Base-by-base conservation (phyloP, 2,888 invertebrate genomes). In the Cacoxenus indagator region DNA sequence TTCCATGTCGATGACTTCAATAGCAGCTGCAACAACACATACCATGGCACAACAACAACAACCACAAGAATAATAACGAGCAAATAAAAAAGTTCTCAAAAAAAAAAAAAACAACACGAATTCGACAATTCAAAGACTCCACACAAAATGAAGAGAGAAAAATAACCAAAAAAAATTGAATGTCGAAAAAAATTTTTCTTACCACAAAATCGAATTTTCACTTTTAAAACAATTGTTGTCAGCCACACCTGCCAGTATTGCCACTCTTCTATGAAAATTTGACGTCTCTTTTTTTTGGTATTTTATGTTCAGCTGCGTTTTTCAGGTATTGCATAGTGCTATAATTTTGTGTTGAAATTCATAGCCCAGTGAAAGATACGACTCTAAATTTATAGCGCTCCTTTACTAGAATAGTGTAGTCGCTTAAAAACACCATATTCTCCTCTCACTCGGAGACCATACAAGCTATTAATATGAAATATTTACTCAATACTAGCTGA, bases 181-280 rank as follows among this genome's bases (percentile, higher is more conserved):
- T 71, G 72, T 70, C 24, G 11, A 67, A 17, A 26, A 22, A 59
- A 65, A 45, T 73, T 66, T 69, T 72, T 71, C 71, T 76, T 74
- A 70, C 85, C 84, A 74, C 85, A 84, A 84, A 83, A 83, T 83
- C 83, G 84, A 83, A 84, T 83, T 84, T 84, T 81, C 83, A 83
- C 85, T 81, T 81, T 81, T 78, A 78, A n/a, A 78, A 81, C 83
- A 83, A 84, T 84, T 84, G 83, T 75, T 74, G 83, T 76, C 70
- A 72, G 74, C 74, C 67, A 74, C 78, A 78, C 69, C 66, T 67
- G 29, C 51, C 24, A n/a, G 24, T 37, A 22, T 4, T 27, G 66
- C 54, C 57, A 9, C 24, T 62, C 43, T 27, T 69, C 57, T 43
- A 31, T 45, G 2, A 29, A 24, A 24, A 14, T 29, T 43, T 57